Percentiles rank a stretch among this genome's conserved stretches.
Evolutionary conservation across 2,113 vertebrate genomes (phyloP).

Genomic region (Eudyptes chrysolophus): DNA sequence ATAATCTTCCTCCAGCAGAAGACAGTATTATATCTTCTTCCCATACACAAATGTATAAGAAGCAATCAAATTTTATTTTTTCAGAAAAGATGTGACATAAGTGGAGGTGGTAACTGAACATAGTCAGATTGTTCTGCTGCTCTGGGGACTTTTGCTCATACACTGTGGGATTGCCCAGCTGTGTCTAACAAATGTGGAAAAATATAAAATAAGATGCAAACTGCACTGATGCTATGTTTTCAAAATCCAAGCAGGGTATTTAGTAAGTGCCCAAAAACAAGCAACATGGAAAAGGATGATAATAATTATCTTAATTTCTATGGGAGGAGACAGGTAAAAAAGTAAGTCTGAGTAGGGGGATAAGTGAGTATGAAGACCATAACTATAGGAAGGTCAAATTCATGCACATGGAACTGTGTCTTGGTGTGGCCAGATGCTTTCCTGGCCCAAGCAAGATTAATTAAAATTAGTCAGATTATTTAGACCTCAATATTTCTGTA

Average conservation of each 20-base stretch:
- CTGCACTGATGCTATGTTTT: neutral
- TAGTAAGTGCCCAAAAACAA: neutral
- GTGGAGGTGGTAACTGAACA: neutral
- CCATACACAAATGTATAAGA: slow-evolving; percentile 33
- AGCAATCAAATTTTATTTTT: slow-evolving; percentile 37
- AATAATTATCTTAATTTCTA: neutral
- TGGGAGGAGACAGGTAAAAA: neutral
- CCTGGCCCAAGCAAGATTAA: neutral
- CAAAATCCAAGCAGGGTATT: neutral
- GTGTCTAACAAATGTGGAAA: neutral
- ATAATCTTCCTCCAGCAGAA: slow-evolving; percentile 28
- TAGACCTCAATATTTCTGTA: neutral
- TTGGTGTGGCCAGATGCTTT: neutral
- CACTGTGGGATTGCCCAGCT: neutral
- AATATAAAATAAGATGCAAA: neutral
- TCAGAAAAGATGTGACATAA: slow-evolving; percentile 27
- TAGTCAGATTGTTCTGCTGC: slow-evolving; percentile 1
- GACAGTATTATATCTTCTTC: slow-evolving; percentile 4
- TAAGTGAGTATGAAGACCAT: neutral
- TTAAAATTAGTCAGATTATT: neutral
- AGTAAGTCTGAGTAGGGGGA: neutral
- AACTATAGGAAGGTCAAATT: neutral
- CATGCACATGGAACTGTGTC: too few relatives aligned
- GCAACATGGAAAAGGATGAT: neutral
- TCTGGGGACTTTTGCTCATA: slow-evolving; percentile 14